Evolutionary conservation across 2,888 invertebrate species (phyloP), one percentile per base, ranked within the genome.

Genomic region (Marronus borbonicus): DNA sequence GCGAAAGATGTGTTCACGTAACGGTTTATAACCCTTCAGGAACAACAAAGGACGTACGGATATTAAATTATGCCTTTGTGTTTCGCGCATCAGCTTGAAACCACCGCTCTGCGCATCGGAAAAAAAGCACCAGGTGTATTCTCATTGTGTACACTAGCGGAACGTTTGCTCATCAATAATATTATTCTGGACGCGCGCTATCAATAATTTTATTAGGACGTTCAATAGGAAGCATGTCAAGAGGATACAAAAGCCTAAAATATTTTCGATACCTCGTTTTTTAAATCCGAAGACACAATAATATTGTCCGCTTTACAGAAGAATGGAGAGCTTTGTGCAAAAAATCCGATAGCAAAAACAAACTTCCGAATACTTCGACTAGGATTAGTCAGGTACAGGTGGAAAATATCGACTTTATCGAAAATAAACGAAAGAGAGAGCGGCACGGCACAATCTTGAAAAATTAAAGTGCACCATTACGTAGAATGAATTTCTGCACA

Each of bases 311-410:
- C 58, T 12, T 72, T 72, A 72, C 31, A 55, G 58, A 44, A 20
- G 36, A 58, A 12, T 44, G 60, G 36, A 72, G 39, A 39, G 3
- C 17, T 36, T 17, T 20, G 36, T 8, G 39, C 39, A 72, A 44
- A 60, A 39, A 69, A 69, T n/a, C 8, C 4, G 58, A 72, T 44
- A 60, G 58, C 20, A 58, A 60, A 72, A 72, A 68, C 52, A n/a
- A 60, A 39, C 58, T 52, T 4, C 66, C 5, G 31, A 31, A 24
- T 49, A 44, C 58, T 55, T 31, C 76, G 79, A 79, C 65, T 79
- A 76, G 78, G 78, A 74, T 79, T 78, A 74, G 49, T 68, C 49
- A 3, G 78, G 79, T 80, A 78, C 80, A 79, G 80, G 68, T 76
- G 78, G 60, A 20, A 60, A 72, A 58, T 72, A 72, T 72, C 72